Evolutionary conservation across 2,113 vertebrate species (phyloP), one percentile per base, ranked within the genome.

Genomic region (Poecilia latipinna): DNA sequence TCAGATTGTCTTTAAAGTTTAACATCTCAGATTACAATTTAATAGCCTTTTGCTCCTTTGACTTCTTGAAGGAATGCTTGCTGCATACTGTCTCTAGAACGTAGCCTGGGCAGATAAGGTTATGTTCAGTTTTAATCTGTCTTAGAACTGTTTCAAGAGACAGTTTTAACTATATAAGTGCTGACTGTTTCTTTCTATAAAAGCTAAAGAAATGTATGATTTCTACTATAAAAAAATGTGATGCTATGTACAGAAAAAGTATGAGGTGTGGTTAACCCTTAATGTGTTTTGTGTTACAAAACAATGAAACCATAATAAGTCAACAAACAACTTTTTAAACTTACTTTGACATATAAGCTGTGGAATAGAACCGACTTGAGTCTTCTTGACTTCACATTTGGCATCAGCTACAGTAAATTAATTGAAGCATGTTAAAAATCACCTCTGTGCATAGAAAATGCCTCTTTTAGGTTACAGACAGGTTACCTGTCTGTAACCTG

Each of bases 21-120:
- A 90, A 24, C 12, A 84, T 37, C 60, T 61, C 44, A 64, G 92
- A 90, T 79, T 86, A 93, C 80, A 91, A 90, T 91, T 91, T 88
- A 89, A 94, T 84, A 78, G 75, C 79, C 60, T 51, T 68, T 29
- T 2, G 19, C 31, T 90, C 70, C 35, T 73, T 29, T 63, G 63
- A 70, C 35, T 68, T 12, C 28, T 26, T 73, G 70, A 80, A 86
- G 61, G 70, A 57, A 51, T 37, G 35, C 44, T 61, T 65, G 54
- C 68, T 63, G 70, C 42, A 28, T 66, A 54, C 44, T 19, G 69
- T 61, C 54, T 87, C 75, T 54, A 29, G 7, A 80, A 67, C 61
- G 28, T 70, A 39, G 4, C 31, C 69, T 57, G 64, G 67, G 83
- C 80, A 79, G 44, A 85, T 64, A 15, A 64, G 48, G 79, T 74